A percentile compares a stretch with the other conserved stretches of the same genome.
Conservation (phyloP, 2,113 vertebrate species). For the Camelus bactrianus region DNA sequence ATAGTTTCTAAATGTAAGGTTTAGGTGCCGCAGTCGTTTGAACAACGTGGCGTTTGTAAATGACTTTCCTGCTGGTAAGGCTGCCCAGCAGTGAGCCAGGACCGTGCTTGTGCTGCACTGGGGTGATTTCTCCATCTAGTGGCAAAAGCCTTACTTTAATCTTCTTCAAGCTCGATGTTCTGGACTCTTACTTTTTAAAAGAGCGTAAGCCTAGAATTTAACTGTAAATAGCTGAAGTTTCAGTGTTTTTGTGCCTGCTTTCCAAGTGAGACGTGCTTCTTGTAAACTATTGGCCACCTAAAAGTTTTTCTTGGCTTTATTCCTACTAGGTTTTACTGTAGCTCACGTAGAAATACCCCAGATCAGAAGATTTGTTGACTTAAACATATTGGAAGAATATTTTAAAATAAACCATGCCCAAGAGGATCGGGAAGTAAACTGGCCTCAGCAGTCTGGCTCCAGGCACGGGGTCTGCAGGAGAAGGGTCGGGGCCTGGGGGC, state of each 20-base stretch:
- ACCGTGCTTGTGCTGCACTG: fast-evolving
- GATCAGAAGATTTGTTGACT: not conserved
- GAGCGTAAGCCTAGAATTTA: not conserved
- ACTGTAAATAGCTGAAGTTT: fast-evolving
- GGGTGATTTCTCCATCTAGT: not conserved
- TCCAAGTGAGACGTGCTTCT: fast-evolving
- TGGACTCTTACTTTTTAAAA: not conserved
- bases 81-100: not conserved
- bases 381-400: fast-evolving
- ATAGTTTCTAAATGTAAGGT: not conserved
- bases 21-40: not conserved
- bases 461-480: not conserved
- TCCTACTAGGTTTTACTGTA: not conserved
- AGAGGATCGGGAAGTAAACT: not conserved
- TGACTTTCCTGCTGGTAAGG: fast-evolving
- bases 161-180: fast-evolving
- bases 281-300: fast-evolving
- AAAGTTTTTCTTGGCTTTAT: too few species aligned
- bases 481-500: fast-evolving
- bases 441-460: too few species aligned
- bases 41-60: not conserved
- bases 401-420: not conserved
- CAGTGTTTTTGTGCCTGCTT: fast-evolving
- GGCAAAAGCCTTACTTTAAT: not conserved
- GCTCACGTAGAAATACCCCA: not conserved